Evolutionary conservation across 2,797 vertebrate species (phyloP).

Genomic region (Holocentrus rufus): DNA sequence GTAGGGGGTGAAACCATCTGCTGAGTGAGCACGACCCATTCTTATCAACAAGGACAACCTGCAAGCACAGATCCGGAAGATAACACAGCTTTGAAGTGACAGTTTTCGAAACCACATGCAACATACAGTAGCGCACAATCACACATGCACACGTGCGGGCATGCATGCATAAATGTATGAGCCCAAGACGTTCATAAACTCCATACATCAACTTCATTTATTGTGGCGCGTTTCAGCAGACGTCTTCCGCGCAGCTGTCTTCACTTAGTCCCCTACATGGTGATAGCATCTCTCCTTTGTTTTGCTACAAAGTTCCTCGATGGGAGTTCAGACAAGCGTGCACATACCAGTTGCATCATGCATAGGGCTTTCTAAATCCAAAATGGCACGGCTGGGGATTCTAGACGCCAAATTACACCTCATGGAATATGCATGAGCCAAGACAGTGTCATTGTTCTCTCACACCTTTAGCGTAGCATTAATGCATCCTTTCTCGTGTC

Average conservation of each 20-base stretch:
- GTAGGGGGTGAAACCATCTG: slow-evolving; percentile 61
- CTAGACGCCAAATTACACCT: slow-evolving; percentile 56
- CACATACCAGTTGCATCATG: slow-evolving; percentile 37
- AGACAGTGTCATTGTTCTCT: slow-evolving; percentile 36
- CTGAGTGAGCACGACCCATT: slow-evolving; percentile 44
- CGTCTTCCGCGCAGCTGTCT: slow-evolving; percentile 37
- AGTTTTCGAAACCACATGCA: slow-evolving; percentile 2
- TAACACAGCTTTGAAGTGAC: slow-evolving; percentile 27
- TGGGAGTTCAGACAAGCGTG: slow-evolving; percentile 44
- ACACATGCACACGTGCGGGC: background rate
- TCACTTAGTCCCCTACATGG: slow-evolving; percentile 14
- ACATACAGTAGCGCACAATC: background rate
- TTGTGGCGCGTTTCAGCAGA: slow-evolving; percentile 11
- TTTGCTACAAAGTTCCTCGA: slow-evolving; percentile 44
- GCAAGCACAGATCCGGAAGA: slow-evolving; percentile 31
- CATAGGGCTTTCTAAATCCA: slow-evolving; percentile 49
- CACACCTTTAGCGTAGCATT: slow-evolving; percentile 45
- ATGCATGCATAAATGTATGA: slow-evolving; percentile 43
- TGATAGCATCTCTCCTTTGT: slow-evolving; percentile 47
- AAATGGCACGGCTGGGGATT: slow-evolving; percentile 26
- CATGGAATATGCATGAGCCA: slow-evolving; percentile 63
- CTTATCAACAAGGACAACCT: slow-evolving; percentile 54
- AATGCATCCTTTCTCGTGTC: slow-evolving; percentile 31
- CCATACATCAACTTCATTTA: slow-evolving; percentile 45
- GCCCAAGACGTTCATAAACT: slow-evolving; percentile 25